Evolutionary conservation across 2,113 vertebrate species (phyloP), one percentile per base, ranked within the genome.

Genomic region (Platysternon megacephalum): DNA sequence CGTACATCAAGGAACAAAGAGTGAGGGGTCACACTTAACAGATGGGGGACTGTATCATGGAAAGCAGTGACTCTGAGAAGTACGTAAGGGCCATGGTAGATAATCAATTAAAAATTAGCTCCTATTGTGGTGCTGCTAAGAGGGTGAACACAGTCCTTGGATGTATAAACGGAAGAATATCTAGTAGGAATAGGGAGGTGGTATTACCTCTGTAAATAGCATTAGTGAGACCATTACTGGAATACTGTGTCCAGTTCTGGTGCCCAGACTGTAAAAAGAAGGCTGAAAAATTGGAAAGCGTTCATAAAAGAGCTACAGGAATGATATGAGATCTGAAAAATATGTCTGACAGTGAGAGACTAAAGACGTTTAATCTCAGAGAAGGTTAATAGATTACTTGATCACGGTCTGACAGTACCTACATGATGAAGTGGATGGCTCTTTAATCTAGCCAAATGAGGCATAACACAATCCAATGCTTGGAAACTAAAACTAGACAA

Each of bases 1-100:
- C 85, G 52, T 32, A 90, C 58, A 87, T 84, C 86, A 87, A 84
- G 58, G 91, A 85, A 35, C 48, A 79, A 79, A 68, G 68, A 91
- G 61, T 0, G 1, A 46, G 17, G 87, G 84, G 42, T 90, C 5
- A 4, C 44, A 51, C 53, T 90, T 94, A 49, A 11, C 72, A 51
- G 68, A 65, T 5, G 42, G 61, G 26, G 11, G 24, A n/a, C 35
- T 32, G 17, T 86, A 86, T 92, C 39, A 82, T n/a, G 12, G 53
- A 91, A 85, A 91, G 53, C 68, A 88, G 0, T 93, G 51, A 68
- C 26, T 44, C 90, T 88, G 88, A 89, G 94, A 96, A 91, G 91
- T 16, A 11, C 11, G 8, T 44, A 84, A 94, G 46, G 46, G 61
- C 88, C 79, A 84, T 32, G 24, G 42, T 8, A 90, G 89, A 89